Percentiles rank a stretch among this genome's conserved stretches.
These are phyloP conservation scores for Lemur catta DNA, from an alignment of 2,797 vertebrate species.

Conservation along the genomic window DNA sequence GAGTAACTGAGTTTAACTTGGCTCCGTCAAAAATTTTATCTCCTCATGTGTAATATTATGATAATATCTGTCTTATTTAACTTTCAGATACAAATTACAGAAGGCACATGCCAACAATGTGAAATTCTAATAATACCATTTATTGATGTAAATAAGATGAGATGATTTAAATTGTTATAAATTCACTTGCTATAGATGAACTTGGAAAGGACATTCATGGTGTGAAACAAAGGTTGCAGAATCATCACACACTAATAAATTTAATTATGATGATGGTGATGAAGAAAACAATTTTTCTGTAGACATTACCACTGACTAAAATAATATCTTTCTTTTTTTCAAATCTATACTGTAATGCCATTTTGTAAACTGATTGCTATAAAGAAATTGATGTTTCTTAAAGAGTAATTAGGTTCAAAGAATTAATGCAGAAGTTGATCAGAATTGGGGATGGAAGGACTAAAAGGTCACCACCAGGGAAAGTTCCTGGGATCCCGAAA, in stretches of 20 bases:
- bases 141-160: background rate
- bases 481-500: background rate
- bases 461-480: background rate
- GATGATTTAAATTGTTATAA: background rate
- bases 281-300: background rate
- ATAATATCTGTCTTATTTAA: background rate
- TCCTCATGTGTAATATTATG: background rate
- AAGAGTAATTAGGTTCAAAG: background rate
- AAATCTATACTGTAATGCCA: background rate
- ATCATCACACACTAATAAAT: background rate
- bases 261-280: background rate
- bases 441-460: background rate
- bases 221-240: background rate
- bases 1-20: background rate
- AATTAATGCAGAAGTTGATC: background rate
- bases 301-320: background rate
- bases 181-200: background rate
- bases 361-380: background rate
- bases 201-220: background rate
- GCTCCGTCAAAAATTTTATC: background rate
- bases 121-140: background rate
- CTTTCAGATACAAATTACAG: constrained; percentile 20
- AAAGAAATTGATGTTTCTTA: background rate
- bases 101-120: background rate
- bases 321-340: background rate